These are phyloP conservation scores for Leptinotarsa tumamoca DNA, from an alignment of 2,888 invertebrate species.

Conservation along the genomic window DNA sequence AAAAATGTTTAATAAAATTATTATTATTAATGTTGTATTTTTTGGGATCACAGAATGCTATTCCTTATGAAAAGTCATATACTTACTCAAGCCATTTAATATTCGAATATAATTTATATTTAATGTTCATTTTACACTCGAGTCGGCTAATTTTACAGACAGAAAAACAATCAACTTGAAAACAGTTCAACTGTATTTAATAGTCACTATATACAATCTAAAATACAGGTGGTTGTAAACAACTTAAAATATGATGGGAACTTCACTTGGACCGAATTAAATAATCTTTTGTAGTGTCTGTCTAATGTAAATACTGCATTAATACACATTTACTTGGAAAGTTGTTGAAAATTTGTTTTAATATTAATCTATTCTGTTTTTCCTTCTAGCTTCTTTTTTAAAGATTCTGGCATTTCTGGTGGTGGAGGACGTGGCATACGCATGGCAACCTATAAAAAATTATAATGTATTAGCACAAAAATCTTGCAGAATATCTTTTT, in stretches of 20 bases:
- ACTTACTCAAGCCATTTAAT: no score
- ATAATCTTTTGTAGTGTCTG: slow-evolving; percentile 23
- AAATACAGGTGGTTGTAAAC: slow-evolving; percentile 43
- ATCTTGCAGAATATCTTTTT: slow-evolving; percentile 8
- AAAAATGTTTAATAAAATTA: no score
- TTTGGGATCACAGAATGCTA: no score
- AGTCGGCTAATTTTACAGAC: no score
- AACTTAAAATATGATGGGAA: slow-evolving; percentile 43
- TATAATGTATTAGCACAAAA: slow-evolving; percentile 2
- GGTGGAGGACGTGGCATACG: slow-evolving; percentile 95
- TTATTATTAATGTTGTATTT: no score
- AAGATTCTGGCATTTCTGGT: slow-evolving; percentile 94
- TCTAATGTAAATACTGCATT: slow-evolving; percentile 49
- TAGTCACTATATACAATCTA: slow-evolving; percentile 54
- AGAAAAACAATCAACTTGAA: slow-evolving; percentile 2
- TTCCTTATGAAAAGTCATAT: no score
- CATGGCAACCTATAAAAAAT: slow-evolving; percentile 70
- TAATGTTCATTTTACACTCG: no score
- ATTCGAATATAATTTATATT: no score
- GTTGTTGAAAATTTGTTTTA: slow-evolving; percentile 26
- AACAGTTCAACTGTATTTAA: slow-evolving; percentile 39
- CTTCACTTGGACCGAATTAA: slow-evolving; percentile 13
- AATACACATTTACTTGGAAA: slow-evolving; percentile 31
- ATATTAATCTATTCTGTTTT: slow-evolving; percentile 39
- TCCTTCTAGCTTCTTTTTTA: slow-evolving; percentile 78